Evolutionary conservation across 2,888 invertebrate genomes (phyloP).

Genomic region (Cyaniris semiargus): DNA sequence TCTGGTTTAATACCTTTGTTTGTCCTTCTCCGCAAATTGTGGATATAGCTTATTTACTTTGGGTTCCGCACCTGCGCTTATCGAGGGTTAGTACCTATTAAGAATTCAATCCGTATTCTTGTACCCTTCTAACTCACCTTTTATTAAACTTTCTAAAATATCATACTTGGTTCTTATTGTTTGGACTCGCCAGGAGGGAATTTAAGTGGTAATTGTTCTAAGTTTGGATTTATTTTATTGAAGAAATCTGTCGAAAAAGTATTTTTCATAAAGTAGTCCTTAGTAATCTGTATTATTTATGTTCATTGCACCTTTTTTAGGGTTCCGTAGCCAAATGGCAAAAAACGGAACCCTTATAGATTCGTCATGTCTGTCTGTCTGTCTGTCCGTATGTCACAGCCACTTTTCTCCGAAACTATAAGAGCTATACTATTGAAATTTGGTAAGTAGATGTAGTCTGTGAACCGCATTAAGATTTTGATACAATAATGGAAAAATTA

Average conservation of each 20-base stretch:
- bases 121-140: neutral
- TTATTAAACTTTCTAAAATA: conserved; percentile 26
- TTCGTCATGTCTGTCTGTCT: too few relatives aligned
- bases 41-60: conserved; percentile 57
- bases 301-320: too few relatives aligned
- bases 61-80: conserved; percentile 53
- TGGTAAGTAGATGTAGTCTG: too few relatives aligned
- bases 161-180: neutral
- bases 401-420: too few relatives aligned
- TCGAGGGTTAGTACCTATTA: conserved; percentile 41
- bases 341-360: too few relatives aligned
- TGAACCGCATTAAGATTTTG: too few relatives aligned
- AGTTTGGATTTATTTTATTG: neutral
- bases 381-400: too few relatives aligned
- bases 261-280: too few relatives aligned
- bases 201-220: neutral
- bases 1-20: conserved; percentile 40
- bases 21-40: conserved; percentile 52
- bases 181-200: neutral
- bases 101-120: conserved; percentile 23
- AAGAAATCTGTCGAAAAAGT: neutral
- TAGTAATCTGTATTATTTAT: too few relatives aligned
- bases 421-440: too few relatives aligned
- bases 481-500: too few relatives aligned
- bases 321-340: too few relatives aligned